Evolutionary conservation across 2,113 vertebrate genomes (phyloP).

Genomic region (Toxostoma redivivum): DNA sequence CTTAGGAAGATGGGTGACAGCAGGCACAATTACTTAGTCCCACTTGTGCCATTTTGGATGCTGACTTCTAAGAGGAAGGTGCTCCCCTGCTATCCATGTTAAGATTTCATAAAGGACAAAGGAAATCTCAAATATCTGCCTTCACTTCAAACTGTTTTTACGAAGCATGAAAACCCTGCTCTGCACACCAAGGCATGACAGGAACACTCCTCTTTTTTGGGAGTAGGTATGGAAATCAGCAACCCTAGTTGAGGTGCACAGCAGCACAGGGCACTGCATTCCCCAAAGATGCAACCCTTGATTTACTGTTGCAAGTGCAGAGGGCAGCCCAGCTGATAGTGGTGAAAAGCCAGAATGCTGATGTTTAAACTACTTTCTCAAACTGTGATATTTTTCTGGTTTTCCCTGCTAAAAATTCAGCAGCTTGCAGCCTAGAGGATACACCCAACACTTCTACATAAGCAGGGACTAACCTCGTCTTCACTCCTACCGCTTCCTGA

Average conservation of each 20-base stretch:
- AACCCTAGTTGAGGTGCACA: neutral
- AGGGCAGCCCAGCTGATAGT: neutral
- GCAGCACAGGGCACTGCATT: accelerated
- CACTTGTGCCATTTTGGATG: neutral
- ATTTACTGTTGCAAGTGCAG: neutral
- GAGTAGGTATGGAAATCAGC: neutral
- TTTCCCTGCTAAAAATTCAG: neutral
- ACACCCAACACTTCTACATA: neutral
- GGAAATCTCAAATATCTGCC: neutral
- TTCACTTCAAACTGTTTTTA: neutral
- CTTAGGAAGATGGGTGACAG: neutral
- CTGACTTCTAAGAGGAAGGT: neutral
- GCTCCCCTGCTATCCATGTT: neutral
- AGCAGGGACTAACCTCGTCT: neutral
- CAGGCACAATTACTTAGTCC: neutral
- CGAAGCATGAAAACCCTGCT: accelerated
- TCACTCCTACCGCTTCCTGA: neutral
- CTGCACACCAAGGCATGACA: neutral
- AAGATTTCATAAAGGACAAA: neutral
- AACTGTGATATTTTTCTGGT: neutral
- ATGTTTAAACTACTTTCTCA: neutral
- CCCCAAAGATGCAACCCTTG: neutral
- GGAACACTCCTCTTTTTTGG: neutral
- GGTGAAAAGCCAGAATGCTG: neutral
- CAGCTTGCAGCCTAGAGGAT: neutral